Conservation (phyloP, 1,140 invertebrate species). For the Drosophila mauritiana region DNA sequence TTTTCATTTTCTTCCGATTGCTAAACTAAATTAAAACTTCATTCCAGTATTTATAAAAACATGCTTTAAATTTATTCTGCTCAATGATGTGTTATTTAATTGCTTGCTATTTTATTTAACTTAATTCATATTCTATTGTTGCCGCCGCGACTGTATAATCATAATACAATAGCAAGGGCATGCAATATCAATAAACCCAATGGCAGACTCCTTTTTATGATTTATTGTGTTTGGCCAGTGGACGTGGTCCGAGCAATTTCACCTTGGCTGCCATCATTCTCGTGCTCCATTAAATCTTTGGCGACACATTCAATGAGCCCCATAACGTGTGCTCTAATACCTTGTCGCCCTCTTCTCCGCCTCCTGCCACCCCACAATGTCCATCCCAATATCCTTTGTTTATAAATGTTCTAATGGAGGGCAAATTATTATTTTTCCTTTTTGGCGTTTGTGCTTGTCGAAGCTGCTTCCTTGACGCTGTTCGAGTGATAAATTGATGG, state of each 20-base stretch:
- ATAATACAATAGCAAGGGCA: conserved; percentile 58
- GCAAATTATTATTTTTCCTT: conserved; percentile 70
- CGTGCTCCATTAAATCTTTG: conserved; percentile 81
- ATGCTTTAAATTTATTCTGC: too few species aligned
- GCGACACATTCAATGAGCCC: conserved; percentile 81
- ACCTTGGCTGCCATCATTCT: conserved; percentile 66
- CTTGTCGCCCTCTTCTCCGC: conserved; percentile 15
- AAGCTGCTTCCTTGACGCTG: conserved; percentile 64
- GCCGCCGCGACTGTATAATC: conserved; percentile 5
- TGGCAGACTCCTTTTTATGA: conserved; percentile 63
- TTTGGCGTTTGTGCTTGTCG: conserved; percentile 47
- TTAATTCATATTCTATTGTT: neutral
- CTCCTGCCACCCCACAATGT: neutral
- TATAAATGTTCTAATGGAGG: conserved; percentile 82
- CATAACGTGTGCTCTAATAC: conserved; percentile 79
- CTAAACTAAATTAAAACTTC: too few species aligned
- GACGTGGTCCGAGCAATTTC: conserved; percentile 57
- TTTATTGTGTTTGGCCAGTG: conserved; percentile 70
- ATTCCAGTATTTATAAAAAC: too few species aligned
- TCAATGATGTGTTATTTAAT: too few species aligned
- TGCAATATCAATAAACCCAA: conserved; percentile 76
- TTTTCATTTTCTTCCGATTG: too few species aligned
- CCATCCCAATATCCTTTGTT: conserved; percentile 78
- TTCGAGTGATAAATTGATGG: conserved; percentile 83
- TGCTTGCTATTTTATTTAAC: neutral